phyloP scores from a whole-genome alignment of 2,888 invertebrate species.

The Nymphalis urticae region DNA sequence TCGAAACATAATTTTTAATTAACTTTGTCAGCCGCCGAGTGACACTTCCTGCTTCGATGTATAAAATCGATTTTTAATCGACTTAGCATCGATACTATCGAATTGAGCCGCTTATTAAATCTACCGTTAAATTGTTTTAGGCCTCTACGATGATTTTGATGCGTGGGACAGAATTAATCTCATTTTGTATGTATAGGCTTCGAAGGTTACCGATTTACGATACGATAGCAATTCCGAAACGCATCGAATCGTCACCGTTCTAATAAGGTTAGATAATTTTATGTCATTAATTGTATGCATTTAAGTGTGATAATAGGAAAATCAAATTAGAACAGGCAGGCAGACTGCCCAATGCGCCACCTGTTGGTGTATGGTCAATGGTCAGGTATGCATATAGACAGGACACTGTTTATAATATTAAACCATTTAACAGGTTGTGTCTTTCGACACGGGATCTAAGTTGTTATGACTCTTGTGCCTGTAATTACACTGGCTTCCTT shows the following conservation, averaged over 20 bases:
- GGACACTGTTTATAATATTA: no score
- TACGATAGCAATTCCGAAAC: not conserved
- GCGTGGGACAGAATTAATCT: constrained; percentile 27
- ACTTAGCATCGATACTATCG: constrained; percentile 42
- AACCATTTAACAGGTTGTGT: no score
- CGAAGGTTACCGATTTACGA: constrained; percentile 5
- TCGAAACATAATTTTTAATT: constrained; percentile 46
- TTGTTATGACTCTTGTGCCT: no score
- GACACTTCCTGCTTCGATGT: constrained; percentile 48
- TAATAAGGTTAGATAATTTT: not conserved
- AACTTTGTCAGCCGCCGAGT: constrained; percentile 48
- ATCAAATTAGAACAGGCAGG: no score
- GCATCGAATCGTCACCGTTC: not conserved
- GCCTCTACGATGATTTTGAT: constrained; percentile 17
- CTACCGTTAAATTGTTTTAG: constrained; percentile 47
- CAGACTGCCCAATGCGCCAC: no score
- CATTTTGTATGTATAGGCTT: constrained; percentile 21
- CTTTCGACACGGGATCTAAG: no score
- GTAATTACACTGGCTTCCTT: no score
- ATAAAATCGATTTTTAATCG: constrained; percentile 46
- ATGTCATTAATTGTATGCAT: not conserved
- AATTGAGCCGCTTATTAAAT: constrained; percentile 45
- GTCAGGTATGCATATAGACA: no score
- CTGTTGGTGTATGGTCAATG: no score
- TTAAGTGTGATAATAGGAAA: no score